Evolutionary conservation across 2,888 invertebrate genomes (phyloP).

Genomic region (Tetranychus truncatus): DNA sequence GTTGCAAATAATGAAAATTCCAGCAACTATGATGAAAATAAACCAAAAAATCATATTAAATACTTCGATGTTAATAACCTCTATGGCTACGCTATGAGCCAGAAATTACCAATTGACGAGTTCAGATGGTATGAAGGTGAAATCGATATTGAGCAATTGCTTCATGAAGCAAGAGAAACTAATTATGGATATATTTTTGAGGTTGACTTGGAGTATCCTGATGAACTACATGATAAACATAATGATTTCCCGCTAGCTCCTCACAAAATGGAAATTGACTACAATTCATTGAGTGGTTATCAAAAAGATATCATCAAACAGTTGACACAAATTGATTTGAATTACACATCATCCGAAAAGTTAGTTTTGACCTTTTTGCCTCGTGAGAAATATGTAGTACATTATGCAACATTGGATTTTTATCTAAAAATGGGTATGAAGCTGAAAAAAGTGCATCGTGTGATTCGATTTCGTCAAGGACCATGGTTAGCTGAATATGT

Average conservation of each 20-base stretch:
- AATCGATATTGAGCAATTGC: background rate
- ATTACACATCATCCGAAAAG: constrained; percentile 8
- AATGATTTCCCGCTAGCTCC: constrained; percentile 7
- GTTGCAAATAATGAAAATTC: constrained; percentile 10
- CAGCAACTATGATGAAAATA: background rate
- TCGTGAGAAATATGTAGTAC: constrained; percentile 17
- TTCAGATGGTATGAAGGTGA: constrained; percentile 16
- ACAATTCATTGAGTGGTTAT: background rate
- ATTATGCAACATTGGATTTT: background rate
- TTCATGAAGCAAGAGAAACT: background rate
- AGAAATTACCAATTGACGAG: constrained; percentile 16
- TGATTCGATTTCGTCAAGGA: constrained; percentile 12
- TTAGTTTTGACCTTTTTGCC: constrained; percentile 20
- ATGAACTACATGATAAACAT: background rate
- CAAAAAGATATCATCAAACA: background rate
- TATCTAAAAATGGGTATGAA: background rate
- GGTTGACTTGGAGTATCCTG: constrained; percentile 3
- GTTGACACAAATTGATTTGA: no score
- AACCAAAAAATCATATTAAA: background rate
- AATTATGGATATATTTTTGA: background rate
- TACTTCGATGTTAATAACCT: constrained; percentile 6
- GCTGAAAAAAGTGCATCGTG: background rate
- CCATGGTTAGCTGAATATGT: constrained; percentile 26
- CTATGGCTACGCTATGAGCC: constrained; percentile 8
- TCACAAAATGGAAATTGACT: background rate